Percentiles rank a stretch among this genome's conserved stretches.
phyloP scores from a whole-genome alignment of 2,113 vertebrate species.

The Otocyon megalotis region DNA sequence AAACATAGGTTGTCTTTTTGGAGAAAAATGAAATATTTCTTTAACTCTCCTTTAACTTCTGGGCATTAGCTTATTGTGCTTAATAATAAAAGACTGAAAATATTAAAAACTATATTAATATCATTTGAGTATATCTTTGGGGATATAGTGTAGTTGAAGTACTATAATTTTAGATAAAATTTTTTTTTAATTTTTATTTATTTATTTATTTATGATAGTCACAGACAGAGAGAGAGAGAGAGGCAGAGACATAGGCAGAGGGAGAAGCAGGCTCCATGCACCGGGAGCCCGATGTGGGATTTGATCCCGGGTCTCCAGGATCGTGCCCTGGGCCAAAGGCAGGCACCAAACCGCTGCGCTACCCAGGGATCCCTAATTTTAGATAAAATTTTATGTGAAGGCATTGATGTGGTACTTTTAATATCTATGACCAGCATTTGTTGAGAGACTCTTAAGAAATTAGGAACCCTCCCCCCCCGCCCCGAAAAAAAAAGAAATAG shows the following conservation, averaged over 20 bases:
- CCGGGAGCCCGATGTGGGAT: not conserved
- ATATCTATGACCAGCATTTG: not conserved
- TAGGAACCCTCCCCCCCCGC: too few species aligned
- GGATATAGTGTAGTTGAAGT: not conserved
- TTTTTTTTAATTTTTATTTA: not conserved
- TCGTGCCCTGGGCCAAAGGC: not conserved
- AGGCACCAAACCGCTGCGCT: not conserved
- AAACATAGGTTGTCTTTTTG: conserved; percentile 19
- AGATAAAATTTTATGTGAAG: conserved; percentile 4
- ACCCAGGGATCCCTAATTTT: not conserved
- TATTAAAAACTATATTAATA: not conserved
- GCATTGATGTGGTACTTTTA: not conserved
- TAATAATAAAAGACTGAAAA: not conserved
- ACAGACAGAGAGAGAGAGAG: not conserved
- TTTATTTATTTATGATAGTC: too few species aligned
- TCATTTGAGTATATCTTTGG: not conserved
- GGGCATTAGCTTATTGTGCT: not conserved
- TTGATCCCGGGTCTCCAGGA: not conserved
- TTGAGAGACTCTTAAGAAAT: not conserved
- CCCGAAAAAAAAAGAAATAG: too few species aligned
- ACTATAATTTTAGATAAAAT: not conserved
- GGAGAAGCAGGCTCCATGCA: not conserved
- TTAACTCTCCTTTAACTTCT: not conserved
- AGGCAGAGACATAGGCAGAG: not conserved
- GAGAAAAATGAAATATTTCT: not conserved